phyloP scores from a whole-genome alignment of 2,113 vertebrate species.

The Garra rufa region DNA sequence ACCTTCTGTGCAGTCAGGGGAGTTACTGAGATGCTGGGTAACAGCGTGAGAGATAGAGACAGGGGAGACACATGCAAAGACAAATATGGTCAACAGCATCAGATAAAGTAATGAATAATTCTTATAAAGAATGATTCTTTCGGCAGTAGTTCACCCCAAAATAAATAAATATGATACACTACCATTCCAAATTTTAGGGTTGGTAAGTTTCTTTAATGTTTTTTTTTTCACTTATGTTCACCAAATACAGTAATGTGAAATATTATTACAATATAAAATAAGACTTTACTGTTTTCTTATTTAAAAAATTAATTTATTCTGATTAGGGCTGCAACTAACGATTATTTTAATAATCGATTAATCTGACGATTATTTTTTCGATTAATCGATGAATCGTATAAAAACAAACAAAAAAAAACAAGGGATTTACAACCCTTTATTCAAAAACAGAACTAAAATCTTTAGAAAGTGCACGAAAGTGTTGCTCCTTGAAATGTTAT shows the following conservation, averaged over 20 bases:
- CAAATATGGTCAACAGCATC: slow-evolving; percentile 14
- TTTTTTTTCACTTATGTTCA: not conserved
- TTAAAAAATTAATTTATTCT: too few species aligned
- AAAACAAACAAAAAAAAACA: too few species aligned
- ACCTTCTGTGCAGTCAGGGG: slow-evolving; percentile 28
- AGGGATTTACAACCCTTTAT: too few species aligned
- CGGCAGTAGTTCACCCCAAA: not conserved
- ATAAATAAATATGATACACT: not conserved
- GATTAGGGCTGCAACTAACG: too few species aligned
- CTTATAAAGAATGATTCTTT: not conserved
- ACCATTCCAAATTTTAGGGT: not conserved
- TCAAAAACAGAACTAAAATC: too few species aligned
- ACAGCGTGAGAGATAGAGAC: not conserved
- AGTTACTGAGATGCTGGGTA: slow-evolving; percentile 21
- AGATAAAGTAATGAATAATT: not conserved
- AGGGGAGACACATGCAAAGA: not conserved
- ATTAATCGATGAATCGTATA: too few species aligned
- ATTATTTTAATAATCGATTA: too few species aligned
- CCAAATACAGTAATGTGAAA: not conserved
- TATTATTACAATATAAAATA: not conserved
- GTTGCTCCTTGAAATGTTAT: too few species aligned
- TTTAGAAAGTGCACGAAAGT: too few species aligned
- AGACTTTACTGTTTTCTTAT: too few species aligned
- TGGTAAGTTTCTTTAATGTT: too few species aligned
- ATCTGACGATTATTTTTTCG: too few species aligned